Conservation (phyloP, 1,140 invertebrate species). For the Drosophila pandora region DNA sequence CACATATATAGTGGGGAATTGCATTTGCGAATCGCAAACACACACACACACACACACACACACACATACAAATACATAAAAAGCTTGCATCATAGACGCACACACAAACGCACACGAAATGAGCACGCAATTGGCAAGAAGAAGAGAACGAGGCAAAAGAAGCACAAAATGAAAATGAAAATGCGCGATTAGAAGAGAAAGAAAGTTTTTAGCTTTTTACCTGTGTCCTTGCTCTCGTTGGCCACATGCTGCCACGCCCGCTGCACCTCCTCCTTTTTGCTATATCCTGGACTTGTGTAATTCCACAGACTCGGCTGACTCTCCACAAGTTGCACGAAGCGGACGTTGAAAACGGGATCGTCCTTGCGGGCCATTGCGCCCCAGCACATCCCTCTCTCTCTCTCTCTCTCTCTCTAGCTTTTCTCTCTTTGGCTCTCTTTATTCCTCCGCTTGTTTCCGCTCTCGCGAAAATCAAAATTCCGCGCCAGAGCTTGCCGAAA, state of each 20-base stretch:
- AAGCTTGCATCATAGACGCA: slow-evolving; percentile 61
- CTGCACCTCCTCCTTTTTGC: slow-evolving; percentile 81
- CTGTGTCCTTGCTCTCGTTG: slow-evolving; percentile 80
- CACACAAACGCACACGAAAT: slow-evolving; percentile 48
- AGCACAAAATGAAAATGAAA: slow-evolving; percentile 27
- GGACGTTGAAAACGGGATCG: slow-evolving; percentile 82
- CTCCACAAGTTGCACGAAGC: slow-evolving; percentile 79
- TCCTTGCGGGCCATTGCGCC: slow-evolving; percentile 76
- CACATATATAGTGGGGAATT: background rate
- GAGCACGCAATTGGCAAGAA: slow-evolving; percentile 70
- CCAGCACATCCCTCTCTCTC: slow-evolving; percentile 52
- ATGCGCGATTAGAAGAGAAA: slow-evolving; percentile 22
- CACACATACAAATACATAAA: slow-evolving; percentile 21
- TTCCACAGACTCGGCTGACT: slow-evolving; percentile 75
- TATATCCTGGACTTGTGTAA: slow-evolving; percentile 76
- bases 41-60: slow-evolving; percentile 33
- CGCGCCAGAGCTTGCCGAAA: background rate
- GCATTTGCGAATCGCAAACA: slow-evolving; percentile 1
- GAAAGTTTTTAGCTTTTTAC: slow-evolving; percentile 48
- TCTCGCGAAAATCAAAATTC: background rate
- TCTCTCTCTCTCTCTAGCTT: background rate
- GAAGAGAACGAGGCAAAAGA: slow-evolving; percentile 22
- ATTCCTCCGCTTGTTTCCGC: background rate
- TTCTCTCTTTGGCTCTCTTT: too few relatives aligned
- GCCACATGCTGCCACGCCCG: slow-evolving; percentile 79